Evolutionary conservation across 2,888 invertebrate genomes (phyloP).

Genomic region (Mesochorus sp.): DNA sequence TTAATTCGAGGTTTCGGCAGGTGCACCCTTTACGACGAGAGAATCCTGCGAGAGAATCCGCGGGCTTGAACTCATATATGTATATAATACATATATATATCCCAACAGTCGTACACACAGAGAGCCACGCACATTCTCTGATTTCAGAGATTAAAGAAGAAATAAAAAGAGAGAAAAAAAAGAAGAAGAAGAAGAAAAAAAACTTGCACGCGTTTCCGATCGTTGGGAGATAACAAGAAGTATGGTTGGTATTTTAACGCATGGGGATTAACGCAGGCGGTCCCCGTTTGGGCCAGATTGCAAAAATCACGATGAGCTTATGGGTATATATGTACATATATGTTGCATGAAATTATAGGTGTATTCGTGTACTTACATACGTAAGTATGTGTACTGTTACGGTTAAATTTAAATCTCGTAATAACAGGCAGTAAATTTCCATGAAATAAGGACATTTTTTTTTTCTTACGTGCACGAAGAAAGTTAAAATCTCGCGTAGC

Average conservation of each 20-base stretch:
- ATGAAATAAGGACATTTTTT: conserved; percentile 59
- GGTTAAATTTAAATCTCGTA: conserved; percentile 50
- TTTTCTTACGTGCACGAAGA: conserved; percentile 38
- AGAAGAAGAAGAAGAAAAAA: conserved; percentile 21
- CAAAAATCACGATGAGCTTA: conserved; percentile 60
- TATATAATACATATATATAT: background rate
- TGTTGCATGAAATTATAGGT: conserved; percentile 30
- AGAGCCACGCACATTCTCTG: conserved; percentile 42
- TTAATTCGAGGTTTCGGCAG: conserved; percentile 62
- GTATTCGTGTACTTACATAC: background rate
- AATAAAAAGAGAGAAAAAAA: conserved; percentile 20
- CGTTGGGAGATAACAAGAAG: conserved; percentile 43
- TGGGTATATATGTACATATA: too few species aligned
- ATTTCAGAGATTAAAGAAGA: conserved; percentile 52
- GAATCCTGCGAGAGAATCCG: conserved; percentile 2
- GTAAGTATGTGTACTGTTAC: conserved; percentile 13
- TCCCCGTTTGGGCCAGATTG: conserved; percentile 50
- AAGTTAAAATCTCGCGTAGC: conserved; percentile 52
- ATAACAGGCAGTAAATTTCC: conserved; percentile 51
- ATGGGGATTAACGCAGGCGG: conserved; percentile 23
- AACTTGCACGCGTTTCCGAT: conserved; percentile 56
- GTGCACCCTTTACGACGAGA: conserved; percentile 57
- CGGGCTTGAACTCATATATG: background rate
- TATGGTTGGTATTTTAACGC: conserved; percentile 30
- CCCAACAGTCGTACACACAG: conserved; percentile 3